Evolutionary conservation across 2,888 invertebrate genomes (phyloP).

Genomic region (Herminia tarsipennalis): DNA sequence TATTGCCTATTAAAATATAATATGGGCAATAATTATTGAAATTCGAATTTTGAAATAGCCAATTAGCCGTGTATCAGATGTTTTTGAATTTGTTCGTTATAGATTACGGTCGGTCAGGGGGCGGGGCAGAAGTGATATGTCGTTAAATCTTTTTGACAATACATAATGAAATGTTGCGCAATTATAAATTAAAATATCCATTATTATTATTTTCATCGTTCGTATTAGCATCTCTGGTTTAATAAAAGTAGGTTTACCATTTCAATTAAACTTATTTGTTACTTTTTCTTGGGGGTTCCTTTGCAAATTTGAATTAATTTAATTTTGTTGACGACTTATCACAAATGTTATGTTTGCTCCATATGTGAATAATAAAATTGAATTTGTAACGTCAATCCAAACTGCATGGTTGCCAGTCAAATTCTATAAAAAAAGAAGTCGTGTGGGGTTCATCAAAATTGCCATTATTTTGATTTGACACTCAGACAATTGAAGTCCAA

Average conservation of each 20-base stretch:
- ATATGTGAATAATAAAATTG: too few species aligned
- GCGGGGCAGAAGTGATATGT: slow-evolving; percentile 63
- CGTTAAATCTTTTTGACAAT: slow-evolving; percentile 62
- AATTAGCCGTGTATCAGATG: slow-evolving; percentile 59
- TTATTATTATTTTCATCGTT: background rate
- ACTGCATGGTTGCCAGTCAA: background rate
- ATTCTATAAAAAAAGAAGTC: slow-evolving; percentile 20
- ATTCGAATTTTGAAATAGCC: slow-evolving; percentile 72
- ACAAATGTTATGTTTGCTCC: too few species aligned
- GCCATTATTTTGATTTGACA: slow-evolving; percentile 38
- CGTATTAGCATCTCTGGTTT: background rate
- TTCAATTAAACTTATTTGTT: too few species aligned
- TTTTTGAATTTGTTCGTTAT: slow-evolving; percentile 47
- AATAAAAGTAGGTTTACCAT: background rate
- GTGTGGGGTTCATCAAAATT: slow-evolving; percentile 41
- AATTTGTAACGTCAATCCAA: too few species aligned
- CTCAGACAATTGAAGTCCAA: slow-evolving; percentile 48
- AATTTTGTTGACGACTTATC: too few species aligned
- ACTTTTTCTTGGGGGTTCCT: too few species aligned
- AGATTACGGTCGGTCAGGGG: slow-evolving; percentile 56
- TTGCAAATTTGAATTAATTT: too few species aligned
- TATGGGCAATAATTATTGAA: slow-evolving; percentile 77
- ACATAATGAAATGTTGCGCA: slow-evolving; percentile 40
- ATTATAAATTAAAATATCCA: slow-evolving; percentile 13
- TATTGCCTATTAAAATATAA: slow-evolving; percentile 78